These are phyloP conservation scores for Zygogramma bicolorata DNA, from an alignment of 2,888 invertebrate genomes.

Conservation along the genomic window DNA sequence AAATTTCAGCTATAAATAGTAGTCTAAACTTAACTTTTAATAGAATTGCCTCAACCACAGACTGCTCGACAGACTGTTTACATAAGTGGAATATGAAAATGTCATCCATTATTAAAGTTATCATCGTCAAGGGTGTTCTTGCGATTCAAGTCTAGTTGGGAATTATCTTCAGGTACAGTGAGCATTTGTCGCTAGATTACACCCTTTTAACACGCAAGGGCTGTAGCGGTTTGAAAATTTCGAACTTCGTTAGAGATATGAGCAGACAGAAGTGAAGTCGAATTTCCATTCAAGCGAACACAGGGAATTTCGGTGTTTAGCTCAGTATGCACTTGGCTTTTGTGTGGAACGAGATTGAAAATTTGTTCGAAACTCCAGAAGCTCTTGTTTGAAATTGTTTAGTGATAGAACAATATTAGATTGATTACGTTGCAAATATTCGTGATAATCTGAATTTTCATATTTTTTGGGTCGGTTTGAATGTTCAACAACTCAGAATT, in stretches of 20 bases:
- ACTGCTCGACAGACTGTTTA: conserved; percentile 25
- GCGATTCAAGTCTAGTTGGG: neutral
- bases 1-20: conserved; percentile 24
- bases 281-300: neutral
- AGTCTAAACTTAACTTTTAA: conserved; percentile 27
- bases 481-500: no score
- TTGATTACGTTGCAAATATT: no score
- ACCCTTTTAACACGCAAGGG: neutral
- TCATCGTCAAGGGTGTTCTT: conserved; percentile 11
- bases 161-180: neutral
- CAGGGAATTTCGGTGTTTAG: neutral
- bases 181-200: conserved; percentile 9
- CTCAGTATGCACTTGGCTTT: neutral
- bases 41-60: conserved; percentile 30
- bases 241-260: neutral
- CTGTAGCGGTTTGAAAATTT: neutral
- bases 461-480: no score
- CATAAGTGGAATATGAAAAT: conserved; percentile 17
- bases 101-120: conserved; percentile 18
- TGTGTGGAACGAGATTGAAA: neutral
- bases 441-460: no score
- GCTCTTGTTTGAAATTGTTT: neutral
- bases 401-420: no score
- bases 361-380: neutral
- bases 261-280: neutral